Base-by-base conservation (phyloP, 1,140 invertebrate genomes). In the Bombyx mandarina region DNA sequence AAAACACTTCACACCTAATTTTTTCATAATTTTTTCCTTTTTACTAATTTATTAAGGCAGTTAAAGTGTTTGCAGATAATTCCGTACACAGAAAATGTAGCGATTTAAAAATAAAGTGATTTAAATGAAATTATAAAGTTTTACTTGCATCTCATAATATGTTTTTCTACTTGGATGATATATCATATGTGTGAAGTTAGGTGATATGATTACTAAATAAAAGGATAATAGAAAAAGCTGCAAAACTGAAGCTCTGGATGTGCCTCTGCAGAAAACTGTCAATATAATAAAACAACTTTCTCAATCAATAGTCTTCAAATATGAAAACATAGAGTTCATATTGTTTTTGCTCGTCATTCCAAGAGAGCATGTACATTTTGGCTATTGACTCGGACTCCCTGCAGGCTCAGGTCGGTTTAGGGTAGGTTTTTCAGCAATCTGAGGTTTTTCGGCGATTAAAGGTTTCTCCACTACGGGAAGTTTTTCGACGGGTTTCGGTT, bases 291-390 rank as follows among this genome's bases (percentile, higher is more conserved):
- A 42, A 42, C 8, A 6, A 10, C 42, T 51, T 53, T 46, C 73
- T 61, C 75, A 86, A 67, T 83, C 73, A 71, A 77, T 69, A 62
- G 77, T 76, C 75, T 82, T 87, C 70, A 77, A 63, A 56, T 80
- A 82, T 66, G 81, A 81, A 79, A 86, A 83, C 73, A 77, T 63
- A 78, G 63, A 78, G 78, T 85, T 79, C 73, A 68, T 74, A 58
- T 77, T 61, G 54, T 73, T 60, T 48, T 68, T 58, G 54, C 67
- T 64, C 26, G 66, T 59, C 44, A 62, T 54, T 56, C 65, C 56
- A 53, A 79, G 69, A 53, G 57, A 66, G 64, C 77, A 77, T 6
- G 52, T 69, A 52, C 67, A 75, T 78, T 62, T 73, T 48, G 73
- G 81, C 69, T 87, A 87, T 87, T 87, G 82, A 81, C 73, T 80